Conservation (phyloP, 2,888 invertebrate genomes). For the Pogonocherus hispidulus region DNA sequence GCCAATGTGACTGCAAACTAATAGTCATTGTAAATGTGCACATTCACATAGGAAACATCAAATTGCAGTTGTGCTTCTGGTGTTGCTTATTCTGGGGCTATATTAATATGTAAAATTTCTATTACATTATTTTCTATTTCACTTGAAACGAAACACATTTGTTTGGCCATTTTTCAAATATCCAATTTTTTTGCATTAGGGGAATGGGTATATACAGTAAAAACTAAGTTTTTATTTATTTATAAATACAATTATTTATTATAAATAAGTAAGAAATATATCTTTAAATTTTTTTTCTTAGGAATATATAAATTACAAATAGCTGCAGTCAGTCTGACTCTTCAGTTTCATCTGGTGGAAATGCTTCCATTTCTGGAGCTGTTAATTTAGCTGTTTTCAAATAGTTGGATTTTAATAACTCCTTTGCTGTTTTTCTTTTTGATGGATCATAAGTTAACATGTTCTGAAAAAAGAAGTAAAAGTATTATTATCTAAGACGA, state of each 20-base stretch:
- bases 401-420: constrained; percentile 82
- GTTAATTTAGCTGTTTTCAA: constrained; percentile 80
- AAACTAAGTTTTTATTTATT: too few species aligned
- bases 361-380: constrained; percentile 71
- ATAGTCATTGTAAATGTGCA: too few species aligned
- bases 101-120: too few species aligned
- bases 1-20: too few species aligned
- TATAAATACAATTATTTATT: neutral
- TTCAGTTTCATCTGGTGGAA: constrained; percentile 58
- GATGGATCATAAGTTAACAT: constrained; percentile 84
- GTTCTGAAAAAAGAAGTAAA: constrained; percentile 67
- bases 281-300: neutral
- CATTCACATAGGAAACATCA: too few species aligned
- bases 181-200: too few species aligned
- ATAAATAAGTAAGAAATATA: neutral
- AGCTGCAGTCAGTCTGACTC: constrained; percentile 38
- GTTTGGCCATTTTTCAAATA: too few species aligned
- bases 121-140: too few species aligned
- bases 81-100: too few species aligned
- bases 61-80: too few species aligned
- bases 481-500: neutral
- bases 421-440: constrained; percentile 84
- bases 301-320: neutral
- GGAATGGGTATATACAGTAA: too few species aligned
- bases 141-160: too few species aligned